A percentile compares a stretch with the other conserved stretches of the same genome.
phyloP scores from a whole-genome alignment of 2,113 vertebrate genomes.

The Galemys pyrenaicus region DNA sequence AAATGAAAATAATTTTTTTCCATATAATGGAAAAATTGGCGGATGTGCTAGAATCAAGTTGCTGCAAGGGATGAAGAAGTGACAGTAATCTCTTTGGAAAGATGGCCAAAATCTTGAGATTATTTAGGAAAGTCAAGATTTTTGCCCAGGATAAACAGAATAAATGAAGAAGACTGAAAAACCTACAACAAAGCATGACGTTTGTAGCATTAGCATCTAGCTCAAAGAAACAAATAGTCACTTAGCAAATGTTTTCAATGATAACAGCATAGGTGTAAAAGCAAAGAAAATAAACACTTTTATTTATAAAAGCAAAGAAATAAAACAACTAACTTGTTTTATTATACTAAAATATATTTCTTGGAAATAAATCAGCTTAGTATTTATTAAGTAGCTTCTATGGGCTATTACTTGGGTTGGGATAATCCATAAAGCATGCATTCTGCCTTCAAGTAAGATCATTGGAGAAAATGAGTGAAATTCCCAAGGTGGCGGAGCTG shows the following conservation, averaged over 20 bases:
- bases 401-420: neutral
- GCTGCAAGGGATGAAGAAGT: neutral
- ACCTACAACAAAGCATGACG: neutral
- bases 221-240: neutral
- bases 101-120: neutral
- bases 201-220: neutral
- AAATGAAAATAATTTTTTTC: neutral
- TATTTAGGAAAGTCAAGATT: neutral
- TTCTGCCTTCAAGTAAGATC: neutral
- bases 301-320: constrained; percentile 31
- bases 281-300: constrained; percentile 10
- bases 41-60: neutral
- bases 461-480: neutral
- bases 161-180: neutral
- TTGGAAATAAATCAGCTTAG: neutral
- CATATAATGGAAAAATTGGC: neutral
- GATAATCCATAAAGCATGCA: neutral
- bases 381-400: neutral
- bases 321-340: neutral
- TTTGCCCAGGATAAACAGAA: neutral
- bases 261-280: constrained; percentile 14
- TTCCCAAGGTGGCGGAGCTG: neutral
- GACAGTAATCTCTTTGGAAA: neutral
- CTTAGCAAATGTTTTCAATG: neutral
- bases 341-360: neutral